A percentile compares a stretch with the other conserved stretches of the same genome.
phyloP scores from a whole-genome alignment of 2,797 vertebrate species.

The Ibycter americanus region DNA sequence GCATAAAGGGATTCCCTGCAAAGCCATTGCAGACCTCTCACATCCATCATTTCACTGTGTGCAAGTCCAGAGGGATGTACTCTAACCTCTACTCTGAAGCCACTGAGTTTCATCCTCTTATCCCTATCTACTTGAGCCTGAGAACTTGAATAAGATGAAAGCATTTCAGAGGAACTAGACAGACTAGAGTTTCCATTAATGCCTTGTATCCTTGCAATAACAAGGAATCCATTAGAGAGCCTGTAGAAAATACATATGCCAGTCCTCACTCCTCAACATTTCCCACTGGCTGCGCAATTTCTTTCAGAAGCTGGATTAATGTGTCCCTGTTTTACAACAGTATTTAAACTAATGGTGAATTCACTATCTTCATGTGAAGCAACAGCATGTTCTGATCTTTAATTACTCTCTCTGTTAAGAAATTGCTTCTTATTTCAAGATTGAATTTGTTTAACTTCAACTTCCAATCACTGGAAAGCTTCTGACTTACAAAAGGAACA shows the following conservation, averaged over 20 bases:
- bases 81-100: neutral
- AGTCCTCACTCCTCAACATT: neutral
- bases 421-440: neutral
- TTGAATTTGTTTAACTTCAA: conserved; percentile 19
- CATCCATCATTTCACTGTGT: neutral
- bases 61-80: neutral
- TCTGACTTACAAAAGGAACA: conserved; percentile 13
- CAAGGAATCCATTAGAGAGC: conserved; percentile 25
- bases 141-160: conserved; percentile 27
- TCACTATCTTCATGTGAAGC: neutral
- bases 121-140: neutral
- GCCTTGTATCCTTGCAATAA: conserved; percentile 14
- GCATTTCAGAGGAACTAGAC: neutral
- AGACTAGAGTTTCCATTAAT: conserved; percentile 20
- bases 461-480: neutral
- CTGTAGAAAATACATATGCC: neutral
- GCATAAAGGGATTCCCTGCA: neutral
- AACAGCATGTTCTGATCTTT: neutral
- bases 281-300: neutral
- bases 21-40: neutral
- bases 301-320: conserved; percentile 19
- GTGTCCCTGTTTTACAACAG: neutral
- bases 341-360: conserved; percentile 5
- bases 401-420: neutral
- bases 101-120: neutral